phyloP scores from a whole-genome alignment of 2,888 invertebrate genomes.

The Anorthoa munda region DNA sequence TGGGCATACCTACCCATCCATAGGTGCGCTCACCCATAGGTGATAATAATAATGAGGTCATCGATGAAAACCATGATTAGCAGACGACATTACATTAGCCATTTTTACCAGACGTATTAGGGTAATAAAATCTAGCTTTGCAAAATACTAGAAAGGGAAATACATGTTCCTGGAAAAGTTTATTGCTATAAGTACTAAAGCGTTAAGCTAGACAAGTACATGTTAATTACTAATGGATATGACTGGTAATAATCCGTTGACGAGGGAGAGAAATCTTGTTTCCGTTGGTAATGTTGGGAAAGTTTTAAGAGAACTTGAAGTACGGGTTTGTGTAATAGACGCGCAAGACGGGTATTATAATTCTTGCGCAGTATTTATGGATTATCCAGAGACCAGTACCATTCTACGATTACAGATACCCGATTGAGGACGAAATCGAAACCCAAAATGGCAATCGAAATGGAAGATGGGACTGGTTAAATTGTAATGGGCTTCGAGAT shows the following conservation, averaged over 20 bases:
- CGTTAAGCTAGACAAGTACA: not conserved
- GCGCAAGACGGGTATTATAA: not conserved
- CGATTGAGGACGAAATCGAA: not conserved
- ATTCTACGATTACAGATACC: not conserved
- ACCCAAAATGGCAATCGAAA: not conserved
- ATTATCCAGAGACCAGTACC: not conserved
- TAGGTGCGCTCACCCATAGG: no score
- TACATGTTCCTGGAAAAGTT: not conserved
- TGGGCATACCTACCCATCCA: no score
- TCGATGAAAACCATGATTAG: not conserved
- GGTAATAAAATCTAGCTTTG: not conserved
- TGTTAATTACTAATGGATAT: not conserved
- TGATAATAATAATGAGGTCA: not conserved
- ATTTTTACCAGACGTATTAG: not conserved
- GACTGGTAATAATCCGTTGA: constrained; percentile 3
- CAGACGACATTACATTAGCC: not conserved
- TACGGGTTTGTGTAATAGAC: constrained; percentile 22
- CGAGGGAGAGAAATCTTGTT: constrained; percentile 37
- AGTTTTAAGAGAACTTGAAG: constrained; percentile 12
- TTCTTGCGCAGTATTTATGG: not conserved
- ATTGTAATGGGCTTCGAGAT: not conserved
- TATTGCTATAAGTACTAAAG: not conserved
- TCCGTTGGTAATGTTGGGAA: constrained; percentile 27
- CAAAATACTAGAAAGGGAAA: not conserved
- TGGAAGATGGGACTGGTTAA: not conserved